Conservation (phyloP, 2,113 vertebrate species). For the Cyphomyrus discorhynchus region DNA sequence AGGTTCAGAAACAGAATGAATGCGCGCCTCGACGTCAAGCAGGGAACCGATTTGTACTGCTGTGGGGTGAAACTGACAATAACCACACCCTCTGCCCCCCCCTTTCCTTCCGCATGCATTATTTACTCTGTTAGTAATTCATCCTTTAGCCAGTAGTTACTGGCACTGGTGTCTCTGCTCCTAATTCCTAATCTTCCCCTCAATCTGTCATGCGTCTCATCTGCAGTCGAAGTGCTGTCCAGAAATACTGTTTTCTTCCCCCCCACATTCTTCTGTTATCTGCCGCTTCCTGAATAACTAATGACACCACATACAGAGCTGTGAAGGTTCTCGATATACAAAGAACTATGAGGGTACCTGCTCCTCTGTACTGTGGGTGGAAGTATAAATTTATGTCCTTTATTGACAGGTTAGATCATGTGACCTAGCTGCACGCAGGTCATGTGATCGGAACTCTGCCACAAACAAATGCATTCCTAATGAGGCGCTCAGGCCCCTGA, state of each 20-base stretch:
- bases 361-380: background rate
- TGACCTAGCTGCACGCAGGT: background rate
- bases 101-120: background rate
- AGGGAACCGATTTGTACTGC: background rate
- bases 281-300: background rate
- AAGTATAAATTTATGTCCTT: background rate
- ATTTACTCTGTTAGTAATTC: background rate
- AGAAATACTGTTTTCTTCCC: background rate
- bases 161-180: background rate
- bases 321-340: background rate
- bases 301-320: background rate
- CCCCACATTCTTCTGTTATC: background rate
- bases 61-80: background rate
- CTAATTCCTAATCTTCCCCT: slow-evolving; percentile 6
- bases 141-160: background rate
- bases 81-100: background rate
- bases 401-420: background rate
- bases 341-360: background rate
- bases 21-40: background rate
- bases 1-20: background rate
- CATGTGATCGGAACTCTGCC: background rate
- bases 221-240: background rate
- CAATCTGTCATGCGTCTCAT: background rate
- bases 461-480: background rate
- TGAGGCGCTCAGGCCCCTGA: background rate